Evolutionary conservation across 2,797 vertebrate species (phyloP).

Genomic region (Chrysocyon brachyurus): DNA sequence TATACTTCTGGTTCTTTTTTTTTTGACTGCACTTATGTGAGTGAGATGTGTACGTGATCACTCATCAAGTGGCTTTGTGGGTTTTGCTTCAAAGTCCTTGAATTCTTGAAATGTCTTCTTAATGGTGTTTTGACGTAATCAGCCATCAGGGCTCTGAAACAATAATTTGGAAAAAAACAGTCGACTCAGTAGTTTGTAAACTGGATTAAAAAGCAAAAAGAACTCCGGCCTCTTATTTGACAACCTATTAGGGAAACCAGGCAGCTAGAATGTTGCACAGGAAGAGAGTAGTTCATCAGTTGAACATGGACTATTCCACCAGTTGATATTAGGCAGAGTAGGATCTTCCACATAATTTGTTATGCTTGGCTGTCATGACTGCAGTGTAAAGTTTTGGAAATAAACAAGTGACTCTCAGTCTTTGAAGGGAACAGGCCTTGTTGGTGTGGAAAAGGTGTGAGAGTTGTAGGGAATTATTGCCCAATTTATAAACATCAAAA

Average conservation of each 20-base stretch:
- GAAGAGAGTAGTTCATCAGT: not conserved
- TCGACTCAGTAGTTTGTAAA: not conserved
- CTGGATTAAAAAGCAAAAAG: not conserved
- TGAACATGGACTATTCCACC: not conserved
- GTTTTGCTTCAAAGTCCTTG: slow-evolving; percentile 55
- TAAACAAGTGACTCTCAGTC: not conserved
- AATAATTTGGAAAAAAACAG: slow-evolving; percentile 8
- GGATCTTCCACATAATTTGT: not conserved
- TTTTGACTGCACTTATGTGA: not conserved
- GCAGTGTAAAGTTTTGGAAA: slow-evolving; percentile 11
- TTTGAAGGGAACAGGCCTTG: slow-evolving; percentile 17
- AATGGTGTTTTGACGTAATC: slow-evolving; percentile 52
- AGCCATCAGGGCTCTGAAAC: slow-evolving; percentile 27
- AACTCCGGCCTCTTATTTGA: slow-evolving; percentile 28
- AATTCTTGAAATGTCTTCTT: not conserved
- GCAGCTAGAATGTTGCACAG: not conserved
- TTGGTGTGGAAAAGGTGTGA: not conserved
- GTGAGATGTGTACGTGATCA: not conserved
- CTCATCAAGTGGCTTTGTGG: not conserved
- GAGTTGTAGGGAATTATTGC: not conserved
- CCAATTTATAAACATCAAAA: slow-evolving; percentile 47
- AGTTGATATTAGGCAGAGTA: not conserved
- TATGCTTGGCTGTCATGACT: not conserved
- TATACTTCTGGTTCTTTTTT: not conserved
- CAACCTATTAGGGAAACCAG: slow-evolving; percentile 36